A percentile compares a stretch with the other conserved stretches of the same genome.
Conservation (phyloP, 2,797 vertebrate species). For the Alcedo quadribrachys region DNA sequence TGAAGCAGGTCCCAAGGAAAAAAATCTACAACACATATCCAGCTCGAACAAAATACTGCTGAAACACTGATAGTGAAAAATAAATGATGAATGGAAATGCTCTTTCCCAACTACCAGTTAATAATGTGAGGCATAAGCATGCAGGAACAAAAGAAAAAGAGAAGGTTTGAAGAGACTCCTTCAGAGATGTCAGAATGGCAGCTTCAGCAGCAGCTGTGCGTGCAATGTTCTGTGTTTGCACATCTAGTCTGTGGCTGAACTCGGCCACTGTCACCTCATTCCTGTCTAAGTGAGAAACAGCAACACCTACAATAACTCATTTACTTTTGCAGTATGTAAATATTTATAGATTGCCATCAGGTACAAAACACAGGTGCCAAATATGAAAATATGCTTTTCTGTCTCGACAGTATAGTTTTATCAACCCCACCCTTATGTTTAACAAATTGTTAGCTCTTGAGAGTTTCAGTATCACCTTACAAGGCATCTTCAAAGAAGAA, state of each 20-base stretch:
- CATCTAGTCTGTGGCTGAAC: not conserved
- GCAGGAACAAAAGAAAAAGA: not conserved
- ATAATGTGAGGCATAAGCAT: not conserved
- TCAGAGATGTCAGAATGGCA: not conserved
- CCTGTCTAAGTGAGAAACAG: constrained; percentile 21
- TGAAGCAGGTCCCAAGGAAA: not conserved
- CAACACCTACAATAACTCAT: constrained; percentile 24
- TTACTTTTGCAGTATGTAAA: constrained; percentile 45
- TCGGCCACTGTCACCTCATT: not conserved
- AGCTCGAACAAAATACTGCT: not conserved
- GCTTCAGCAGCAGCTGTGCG: not conserved
- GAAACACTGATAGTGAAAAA: not conserved
- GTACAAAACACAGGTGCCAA: constrained; percentile 14
- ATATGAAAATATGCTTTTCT: constrained; percentile 33
- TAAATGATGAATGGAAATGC: not conserved
- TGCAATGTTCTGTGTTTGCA: not conserved
- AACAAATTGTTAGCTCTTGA: not conserved
- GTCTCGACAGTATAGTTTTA: not conserved
- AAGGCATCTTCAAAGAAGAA: constrained; percentile 19
- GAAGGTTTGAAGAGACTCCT: not conserved
- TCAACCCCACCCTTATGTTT: constrained; percentile 11
- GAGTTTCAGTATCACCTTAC: not conserved
- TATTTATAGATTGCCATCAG: constrained; percentile 50
- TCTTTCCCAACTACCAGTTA: not conserved
- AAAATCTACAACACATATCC: not conserved